phyloP scores from a whole-genome alignment of 2,113 vertebrate species.

The Opisthocomus hoazin region DNA sequence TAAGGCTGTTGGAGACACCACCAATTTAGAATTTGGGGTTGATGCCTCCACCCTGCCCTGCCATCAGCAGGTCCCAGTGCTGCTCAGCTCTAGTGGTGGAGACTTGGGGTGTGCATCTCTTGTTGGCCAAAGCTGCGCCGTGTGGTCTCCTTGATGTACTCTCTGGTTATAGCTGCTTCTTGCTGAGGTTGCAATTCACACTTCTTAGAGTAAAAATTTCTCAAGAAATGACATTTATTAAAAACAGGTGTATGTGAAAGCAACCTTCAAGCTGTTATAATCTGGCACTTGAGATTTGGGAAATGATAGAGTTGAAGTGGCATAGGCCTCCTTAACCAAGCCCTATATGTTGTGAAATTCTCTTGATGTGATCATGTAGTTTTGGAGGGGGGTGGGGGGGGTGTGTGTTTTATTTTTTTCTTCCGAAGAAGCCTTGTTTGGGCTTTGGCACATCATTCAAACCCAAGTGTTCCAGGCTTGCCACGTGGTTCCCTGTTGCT shows the following conservation, averaged over 20 bases:
- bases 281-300: neutral
- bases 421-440: neutral
- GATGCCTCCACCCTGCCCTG: neutral
- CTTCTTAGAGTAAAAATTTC: neutral
- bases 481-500: neutral
- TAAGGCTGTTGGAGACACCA: neutral
- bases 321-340: neutral
- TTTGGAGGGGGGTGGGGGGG: neutral
- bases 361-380: neutral
- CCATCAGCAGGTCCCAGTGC: neutral
- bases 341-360: neutral
- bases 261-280: neutral
- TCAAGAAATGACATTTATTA: neutral
- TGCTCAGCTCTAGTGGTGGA: neutral
- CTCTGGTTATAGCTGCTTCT: neutral
- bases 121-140: accelerated
- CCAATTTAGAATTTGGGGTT: neutral
- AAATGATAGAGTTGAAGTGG: neutral
- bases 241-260: neutral
- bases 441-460: neutral
- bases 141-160: neutral
- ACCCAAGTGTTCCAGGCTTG: neutral
- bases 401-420: neutral
- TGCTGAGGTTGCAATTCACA: neutral
- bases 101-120: neutral